Base-by-base conservation (phyloP, 2,888 invertebrate species). In the Oegoconia quadripuncta region DNA sequence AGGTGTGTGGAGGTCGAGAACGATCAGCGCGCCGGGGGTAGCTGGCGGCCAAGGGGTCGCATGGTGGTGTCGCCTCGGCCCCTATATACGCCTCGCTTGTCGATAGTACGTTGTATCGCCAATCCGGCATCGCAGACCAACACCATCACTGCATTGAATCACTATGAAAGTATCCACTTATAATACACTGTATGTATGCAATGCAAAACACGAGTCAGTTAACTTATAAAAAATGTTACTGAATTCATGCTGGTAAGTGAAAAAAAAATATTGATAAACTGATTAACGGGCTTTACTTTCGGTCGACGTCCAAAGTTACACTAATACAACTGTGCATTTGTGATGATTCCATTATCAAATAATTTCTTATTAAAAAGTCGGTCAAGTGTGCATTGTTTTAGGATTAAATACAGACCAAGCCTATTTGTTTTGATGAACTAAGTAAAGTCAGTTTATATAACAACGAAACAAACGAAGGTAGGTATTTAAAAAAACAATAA, bases 81-180 rank as follows among this genome's bases (percentile, higher is more conserved):
- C 79, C 74, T 50, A 83, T 74, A 58, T 78, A 86, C 58, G 87
- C 87, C 73, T 88, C 88, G 69, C 82, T 87, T 59, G 88, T 86
- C 54, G 88, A 88, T 59, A 88, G 71, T 60, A 88, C 86, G 74
- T 88, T 88, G 79, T 88, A 86, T 55, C 88, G 82, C 88, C 88
- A 88, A 68, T 88, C 88, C 55, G 88, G 88, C 88, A 88, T 88
- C 57, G 71, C 80, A 65, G 55, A 69, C 59, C 55, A 64, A 58
- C 66, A 78, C 69, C 82, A 84, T 83, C 74, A 83, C 84, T 78
- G 62, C 62, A 58, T 50, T 46, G 36, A 46, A 39, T 48, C 55
- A 62, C 63, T 48, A 51, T 55, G 45, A 52, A 50, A 53, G 60
- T 58, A 42, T 57, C 42, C 51, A 54, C 64, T 66, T 66, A 48